Evolutionary conservation across 2,888 invertebrate species (phyloP).

Genomic region (Dolichomitus sp.): DNA sequence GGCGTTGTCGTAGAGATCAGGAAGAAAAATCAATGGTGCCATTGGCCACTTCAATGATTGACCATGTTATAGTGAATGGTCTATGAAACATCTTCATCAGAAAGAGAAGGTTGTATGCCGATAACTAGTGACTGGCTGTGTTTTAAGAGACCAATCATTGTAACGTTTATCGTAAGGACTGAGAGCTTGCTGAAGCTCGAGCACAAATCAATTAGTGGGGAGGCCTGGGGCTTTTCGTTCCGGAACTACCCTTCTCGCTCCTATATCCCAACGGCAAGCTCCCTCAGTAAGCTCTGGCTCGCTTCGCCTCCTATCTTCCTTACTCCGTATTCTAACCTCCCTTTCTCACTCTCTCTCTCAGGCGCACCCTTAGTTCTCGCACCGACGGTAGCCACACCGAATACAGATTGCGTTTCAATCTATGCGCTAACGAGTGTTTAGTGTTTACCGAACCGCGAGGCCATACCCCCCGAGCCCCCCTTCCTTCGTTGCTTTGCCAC

Average conservation of each 20-base stretch:
- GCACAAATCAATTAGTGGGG: conserved; percentile 83
- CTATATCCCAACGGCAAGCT: conserved; percentile 68
- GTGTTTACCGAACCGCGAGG: conserved; percentile 85
- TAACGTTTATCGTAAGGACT: conserved; percentile 35
- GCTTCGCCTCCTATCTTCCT: conserved; percentile 46
- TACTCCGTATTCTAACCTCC: conserved; percentile 66
- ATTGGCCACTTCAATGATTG: conserved; percentile 20
- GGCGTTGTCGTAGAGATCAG: conserved; percentile 74
- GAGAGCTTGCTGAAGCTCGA: conserved; percentile 76
- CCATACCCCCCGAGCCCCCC: conserved; percentile 68
- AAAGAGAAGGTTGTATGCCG: conserved; percentile 33
- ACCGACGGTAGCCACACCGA: conserved; percentile 69
- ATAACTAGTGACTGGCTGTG: conserved; percentile 10
- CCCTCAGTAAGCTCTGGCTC: conserved; percentile 56
- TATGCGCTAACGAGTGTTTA: conserved; percentile 85
- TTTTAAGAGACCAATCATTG: conserved; percentile 54
- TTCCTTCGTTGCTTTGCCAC: conserved; percentile 76
- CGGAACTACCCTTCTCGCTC: conserved; percentile 79
- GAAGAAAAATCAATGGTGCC: conserved; percentile 1
- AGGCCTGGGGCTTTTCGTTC: conserved; percentile 77
- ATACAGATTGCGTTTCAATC: conserved; percentile 85
- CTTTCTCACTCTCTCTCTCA: conserved; percentile 62
- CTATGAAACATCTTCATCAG: not conserved
- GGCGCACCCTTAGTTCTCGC: conserved; percentile 67
- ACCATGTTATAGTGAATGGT: conserved; percentile 30